Evolutionary conservation across 2,113 vertebrate genomes (phyloP).

Genomic region (Nematolebias whitei): DNA sequence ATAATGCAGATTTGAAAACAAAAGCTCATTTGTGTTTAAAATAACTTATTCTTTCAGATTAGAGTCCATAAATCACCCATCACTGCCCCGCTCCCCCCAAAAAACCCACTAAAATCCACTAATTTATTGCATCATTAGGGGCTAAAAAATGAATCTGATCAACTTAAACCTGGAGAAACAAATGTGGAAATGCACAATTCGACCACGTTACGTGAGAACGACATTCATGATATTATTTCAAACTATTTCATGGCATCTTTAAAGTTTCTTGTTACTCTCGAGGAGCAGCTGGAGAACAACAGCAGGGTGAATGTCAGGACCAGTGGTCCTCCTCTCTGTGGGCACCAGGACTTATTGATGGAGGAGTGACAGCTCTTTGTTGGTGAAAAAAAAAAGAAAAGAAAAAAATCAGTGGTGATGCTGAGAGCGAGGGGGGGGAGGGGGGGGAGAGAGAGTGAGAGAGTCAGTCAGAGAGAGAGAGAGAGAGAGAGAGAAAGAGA

Average conservation of each 20-base stretch:
- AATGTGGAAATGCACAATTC: no score
- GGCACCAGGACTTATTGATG: conserved; percentile 83
- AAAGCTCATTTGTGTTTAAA: neutral
- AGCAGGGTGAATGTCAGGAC: conserved; percentile 72
- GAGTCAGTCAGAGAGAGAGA: conserved; percentile 30
- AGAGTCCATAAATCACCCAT: no score
- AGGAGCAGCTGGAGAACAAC: no score
- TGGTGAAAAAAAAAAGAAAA: conserved; percentile 82
- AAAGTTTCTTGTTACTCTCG: no score
- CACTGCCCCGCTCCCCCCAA: conserved; percentile 66
- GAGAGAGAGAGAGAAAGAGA: conserved; percentile 50
- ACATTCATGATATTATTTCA: neutral
- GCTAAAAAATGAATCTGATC: no score
- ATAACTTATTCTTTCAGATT: conserved; percentile 59
- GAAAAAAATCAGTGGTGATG: conserved; percentile 81
- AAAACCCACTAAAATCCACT: conserved; percentile 36
- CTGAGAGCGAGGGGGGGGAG: conserved; percentile 3
- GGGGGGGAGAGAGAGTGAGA: conserved; percentile 19
- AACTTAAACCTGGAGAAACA: no score
- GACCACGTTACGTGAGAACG: neutral
- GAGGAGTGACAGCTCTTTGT: conserved; percentile 98
- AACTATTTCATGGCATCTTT: no score
- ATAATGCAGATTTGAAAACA: neutral
- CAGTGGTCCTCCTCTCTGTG: conserved; percentile 80
- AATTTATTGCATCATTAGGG: conserved; percentile 10